Evolutionary conservation across 2,888 invertebrate species (phyloP).

Genomic region (Pollenia labialis): DNA sequence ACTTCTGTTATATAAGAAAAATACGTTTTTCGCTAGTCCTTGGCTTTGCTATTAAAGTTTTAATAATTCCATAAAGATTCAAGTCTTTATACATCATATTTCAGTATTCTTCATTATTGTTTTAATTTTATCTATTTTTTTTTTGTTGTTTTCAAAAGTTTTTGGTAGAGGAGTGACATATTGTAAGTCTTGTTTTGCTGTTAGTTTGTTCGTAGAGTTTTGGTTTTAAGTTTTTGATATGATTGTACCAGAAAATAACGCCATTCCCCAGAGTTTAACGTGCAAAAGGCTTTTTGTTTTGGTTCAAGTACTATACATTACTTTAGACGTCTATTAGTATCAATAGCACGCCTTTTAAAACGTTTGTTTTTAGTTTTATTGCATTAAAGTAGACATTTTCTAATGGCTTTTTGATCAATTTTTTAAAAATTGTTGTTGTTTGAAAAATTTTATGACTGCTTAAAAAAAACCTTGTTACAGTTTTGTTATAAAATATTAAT

Average conservation of each 20-base stretch:
- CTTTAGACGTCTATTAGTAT: slow-evolving; percentile 11
- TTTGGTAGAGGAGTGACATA: slow-evolving; percentile 11
- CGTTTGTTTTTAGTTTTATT: slow-evolving; percentile 45
- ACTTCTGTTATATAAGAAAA: slow-evolving; percentile 1
- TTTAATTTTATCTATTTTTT: slow-evolving; percentile 61
- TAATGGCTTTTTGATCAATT: slow-evolving; percentile 64
- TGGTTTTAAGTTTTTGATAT: slow-evolving; percentile 78
- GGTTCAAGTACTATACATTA: slow-evolving; percentile 22
- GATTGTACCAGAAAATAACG: slow-evolving; percentile 80
- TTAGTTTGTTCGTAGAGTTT: slow-evolving; percentile 72
- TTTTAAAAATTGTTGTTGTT: slow-evolving; percentile 29
- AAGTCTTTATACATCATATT: slow-evolving; percentile 64
- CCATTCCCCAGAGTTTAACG: slow-evolving; percentile 81
- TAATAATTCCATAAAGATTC: slow-evolving; percentile 78
- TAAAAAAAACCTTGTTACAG: slow-evolving; percentile 29
- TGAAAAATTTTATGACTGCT: slow-evolving; percentile 51
- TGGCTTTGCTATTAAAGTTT: slow-evolving; percentile 79
- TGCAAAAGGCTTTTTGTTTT: slow-evolving; percentile 70
- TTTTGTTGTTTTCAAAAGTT: slow-evolving; percentile 3
- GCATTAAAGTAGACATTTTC: slow-evolving; percentile 49
- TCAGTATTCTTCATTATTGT: slow-evolving; percentile 57
- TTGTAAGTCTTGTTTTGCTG: slow-evolving; percentile 55
- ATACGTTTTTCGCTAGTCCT: slow-evolving; percentile 3
- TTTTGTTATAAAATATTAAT: slow-evolving; percentile 66
- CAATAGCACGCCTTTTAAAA: slow-evolving; percentile 43